Base-by-base conservation (phyloP, 2,888 invertebrate genomes). In the Endotricha flammealis region DNA sequence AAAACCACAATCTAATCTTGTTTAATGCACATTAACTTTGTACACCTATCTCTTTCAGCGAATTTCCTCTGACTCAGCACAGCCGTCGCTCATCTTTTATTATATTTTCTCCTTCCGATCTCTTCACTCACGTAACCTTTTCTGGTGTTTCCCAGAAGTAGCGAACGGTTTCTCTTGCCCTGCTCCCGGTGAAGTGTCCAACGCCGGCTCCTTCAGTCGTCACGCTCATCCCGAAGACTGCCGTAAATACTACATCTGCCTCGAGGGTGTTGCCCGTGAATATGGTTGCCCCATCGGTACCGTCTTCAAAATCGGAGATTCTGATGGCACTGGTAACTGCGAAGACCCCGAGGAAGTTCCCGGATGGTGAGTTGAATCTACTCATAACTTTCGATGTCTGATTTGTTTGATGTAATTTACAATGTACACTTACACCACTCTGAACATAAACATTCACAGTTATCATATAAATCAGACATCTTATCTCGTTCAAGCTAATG, bases 251-350 rank as follows among this genome's bases (percentile, higher is more conserved):
- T 97, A 95, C 89, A 96, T 97, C 81, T 97, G 97, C 73, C 79
- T 96, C 48, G 96, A 96, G 78, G 94, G 95, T 53, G 92, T 92
- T 40, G 95, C 97, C 48, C 91, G 97, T 53, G 96, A 97, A 80
- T 97, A 97, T 80, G 97, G 97, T 49, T 97, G 97, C 88, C 96
- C 96, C 64, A 95, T 97, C 70, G 97, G 97, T 38, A 96, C 96
- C 38, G 97, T 97, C 34, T 97, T 96, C 92, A 95, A 96, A 82
- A 96, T 96, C 80, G 96, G 96, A 42, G 95, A 95, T 66, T 86
- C 92, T 64, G 96, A 96, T 57, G 96, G 95, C 64, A 92, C 93
- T 57, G 96, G 96, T 53, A 95, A 95, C 89, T 97, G 97, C 82
- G 95, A 95, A 83, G 96, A 96, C 72, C 97, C 97, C 52, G 96